Evolutionary conservation across 2,113 vertebrate species (phyloP).

Genomic region (Pedionomus torquatus): DNA sequence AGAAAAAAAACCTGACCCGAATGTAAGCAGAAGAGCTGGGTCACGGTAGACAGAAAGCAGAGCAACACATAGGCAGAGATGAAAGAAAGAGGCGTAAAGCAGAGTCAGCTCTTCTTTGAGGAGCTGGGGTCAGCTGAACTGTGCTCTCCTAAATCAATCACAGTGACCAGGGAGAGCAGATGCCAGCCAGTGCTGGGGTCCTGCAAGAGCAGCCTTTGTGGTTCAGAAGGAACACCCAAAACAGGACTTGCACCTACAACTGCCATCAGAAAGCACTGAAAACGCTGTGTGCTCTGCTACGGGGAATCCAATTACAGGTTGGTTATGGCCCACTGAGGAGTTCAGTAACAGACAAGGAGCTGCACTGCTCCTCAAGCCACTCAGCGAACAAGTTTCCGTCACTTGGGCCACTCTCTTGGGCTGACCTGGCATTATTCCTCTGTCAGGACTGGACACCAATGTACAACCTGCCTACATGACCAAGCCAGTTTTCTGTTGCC

Average conservation of each 20-base stretch:
- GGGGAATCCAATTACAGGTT: background rate
- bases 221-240: background rate
- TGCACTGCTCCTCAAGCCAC: background rate
- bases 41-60: background rate
- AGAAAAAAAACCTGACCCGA: background rate
- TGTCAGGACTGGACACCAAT: background rate
- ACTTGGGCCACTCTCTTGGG: fast-evolving
- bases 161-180: background rate
- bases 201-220: background rate
- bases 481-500: background rate
- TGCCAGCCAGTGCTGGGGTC: background rate
- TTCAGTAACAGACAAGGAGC: background rate
- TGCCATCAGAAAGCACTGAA: background rate
- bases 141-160: background rate
- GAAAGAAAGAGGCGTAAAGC: background rate
- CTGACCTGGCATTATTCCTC: background rate
- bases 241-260: background rate
- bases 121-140: background rate
- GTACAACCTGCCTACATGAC: background rate
- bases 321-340: background rate
- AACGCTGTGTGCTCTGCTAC: background rate
- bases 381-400: background rate
- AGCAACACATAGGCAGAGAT: fast-evolving
- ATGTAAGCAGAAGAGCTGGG: background rate
- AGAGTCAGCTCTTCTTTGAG: background rate